These are phyloP conservation scores for Microctenopoma lineatum DNA, from an alignment of 2,797 vertebrate genomes.

Conservation along the genomic window DNA sequence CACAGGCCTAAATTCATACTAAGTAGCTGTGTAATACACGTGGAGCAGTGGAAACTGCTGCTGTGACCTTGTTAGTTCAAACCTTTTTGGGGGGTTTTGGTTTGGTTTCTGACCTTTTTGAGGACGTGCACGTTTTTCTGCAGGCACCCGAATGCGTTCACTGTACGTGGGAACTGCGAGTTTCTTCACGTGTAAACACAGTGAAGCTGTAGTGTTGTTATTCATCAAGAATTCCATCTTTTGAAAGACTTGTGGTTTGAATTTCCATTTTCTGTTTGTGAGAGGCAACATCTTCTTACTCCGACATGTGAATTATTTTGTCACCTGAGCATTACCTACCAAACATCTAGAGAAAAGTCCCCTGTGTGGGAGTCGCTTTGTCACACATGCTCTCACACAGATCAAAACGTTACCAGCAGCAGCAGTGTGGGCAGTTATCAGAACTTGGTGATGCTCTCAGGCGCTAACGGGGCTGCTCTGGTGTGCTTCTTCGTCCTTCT, in stretches of 20 bases:
- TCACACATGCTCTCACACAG: background rate
- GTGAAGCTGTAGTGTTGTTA: background rate
- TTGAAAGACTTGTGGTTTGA: constrained; percentile 47
- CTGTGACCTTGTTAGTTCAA: no score
- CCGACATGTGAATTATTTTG: constrained; percentile 9
- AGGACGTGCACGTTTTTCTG: no score
- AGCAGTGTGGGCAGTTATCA: constrained; percentile 39
- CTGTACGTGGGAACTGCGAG: background rate
- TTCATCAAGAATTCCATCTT: constrained; percentile 10
- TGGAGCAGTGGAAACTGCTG: background rate
- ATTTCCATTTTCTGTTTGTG: constrained; percentile 19
- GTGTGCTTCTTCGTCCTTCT: background rate
- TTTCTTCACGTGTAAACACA: background rate
- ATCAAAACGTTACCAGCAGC: background rate
- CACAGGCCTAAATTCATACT: background rate
- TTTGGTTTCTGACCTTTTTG: no score
- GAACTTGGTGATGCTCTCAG: background rate
- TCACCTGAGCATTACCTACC: constrained; percentile 29
- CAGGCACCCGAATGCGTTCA: background rate
- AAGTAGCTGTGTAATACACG: background rate
- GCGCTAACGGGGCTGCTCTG: background rate
- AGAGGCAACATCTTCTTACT: constrained; percentile 29
- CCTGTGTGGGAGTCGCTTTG: constrained; percentile 62
- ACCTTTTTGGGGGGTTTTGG: no score
- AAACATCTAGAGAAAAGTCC: constrained; percentile 62